Evolutionary conservation across 2,113 vertebrate species (phyloP), one percentile per base, ranked within the genome.

Genomic region (Lasiurus borealis): DNA sequence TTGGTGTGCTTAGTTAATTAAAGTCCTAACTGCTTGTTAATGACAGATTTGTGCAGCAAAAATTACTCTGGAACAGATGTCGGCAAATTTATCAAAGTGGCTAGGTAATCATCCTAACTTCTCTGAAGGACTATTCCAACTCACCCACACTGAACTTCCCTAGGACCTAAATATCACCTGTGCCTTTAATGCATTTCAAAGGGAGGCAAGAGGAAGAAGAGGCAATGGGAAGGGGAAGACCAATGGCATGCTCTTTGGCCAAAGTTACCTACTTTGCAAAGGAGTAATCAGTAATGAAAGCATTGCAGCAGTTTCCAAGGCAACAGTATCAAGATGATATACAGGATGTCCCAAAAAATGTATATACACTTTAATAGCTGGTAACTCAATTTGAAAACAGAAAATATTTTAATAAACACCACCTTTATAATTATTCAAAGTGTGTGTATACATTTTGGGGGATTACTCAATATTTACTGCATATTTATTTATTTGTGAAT

Each of bases 21-120:
- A 98, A 96, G 90, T 21, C 68, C n/a, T 96, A 82, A 96, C 96
- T 78, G 36, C 68, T 52, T 75, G 90, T 94, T 98, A 97, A 97
- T 94, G 93, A 96, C 88, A 97, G 95, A 93, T 94, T 57, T 94
- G 96, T 86, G 89, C 29, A 94, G 92, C 88, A 96, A 80, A 97
- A 96, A 96, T 85, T 93, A 95, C 93, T 97, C 59, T 64, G 31
- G 68, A 98, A 97, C 97, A 98, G 98, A 98, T 97, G 98, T 92
- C 18, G 0, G 44, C 82, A 72, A 91, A 97, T 96, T 96, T 96
- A 73, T 97, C 96, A 98, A 96, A 97, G 96, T 27, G 54, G 54
- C 36, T 96, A 81, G 87, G 92, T 93, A 96, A 96, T 90, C 85
- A 89, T 78, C 90, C 57, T 94, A 66, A 91, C 85, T 85, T 27